These are phyloP conservation scores for Uropetala carovei DNA, from an alignment of 2,888 invertebrate species.

Conservation along the genomic window DNA sequence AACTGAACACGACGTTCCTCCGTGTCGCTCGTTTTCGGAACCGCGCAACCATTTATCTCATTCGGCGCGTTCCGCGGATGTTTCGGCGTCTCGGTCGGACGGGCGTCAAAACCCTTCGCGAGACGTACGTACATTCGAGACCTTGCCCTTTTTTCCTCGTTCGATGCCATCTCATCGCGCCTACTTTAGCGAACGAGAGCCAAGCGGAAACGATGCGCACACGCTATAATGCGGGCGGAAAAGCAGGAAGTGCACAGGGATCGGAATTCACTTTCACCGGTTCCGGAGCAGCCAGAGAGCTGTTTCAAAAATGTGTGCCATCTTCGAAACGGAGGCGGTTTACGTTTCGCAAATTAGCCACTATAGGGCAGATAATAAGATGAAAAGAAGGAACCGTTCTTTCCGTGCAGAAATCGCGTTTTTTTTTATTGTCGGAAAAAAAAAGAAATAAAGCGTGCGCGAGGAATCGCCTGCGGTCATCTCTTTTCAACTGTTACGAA, in stretches of 20 bases:
- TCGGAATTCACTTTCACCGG: neutral
- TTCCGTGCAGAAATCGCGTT: too few species aligned
- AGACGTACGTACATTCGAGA: neutral
- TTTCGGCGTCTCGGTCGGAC: neutral
- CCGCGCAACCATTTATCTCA: too few species aligned
- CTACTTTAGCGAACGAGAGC: neutral
- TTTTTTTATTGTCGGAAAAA: too few species aligned
- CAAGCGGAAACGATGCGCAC: too few species aligned
- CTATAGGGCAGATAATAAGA: neutral
- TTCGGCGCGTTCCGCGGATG: too few species aligned
- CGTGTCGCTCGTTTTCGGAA: too few species aligned
- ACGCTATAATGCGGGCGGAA: neutral
- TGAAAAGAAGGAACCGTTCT: too few species aligned
- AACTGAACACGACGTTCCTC: too few species aligned
- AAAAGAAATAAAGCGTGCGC: too few species aligned
- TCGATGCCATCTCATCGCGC: neutral
- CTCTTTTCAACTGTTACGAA: too few species aligned
- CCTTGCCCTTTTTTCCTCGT: neutral
- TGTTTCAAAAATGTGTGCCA: neutral
- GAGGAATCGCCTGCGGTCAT: too few species aligned
- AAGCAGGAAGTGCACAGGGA: neutral
- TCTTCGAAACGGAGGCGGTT: neutral
- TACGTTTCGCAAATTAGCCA: neutral
- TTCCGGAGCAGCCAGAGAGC: neutral
- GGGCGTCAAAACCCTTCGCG: neutral